phyloP scores from a whole-genome alignment of 1,140 invertebrate species.

The Pygmarrhopalites habei region DNA sequence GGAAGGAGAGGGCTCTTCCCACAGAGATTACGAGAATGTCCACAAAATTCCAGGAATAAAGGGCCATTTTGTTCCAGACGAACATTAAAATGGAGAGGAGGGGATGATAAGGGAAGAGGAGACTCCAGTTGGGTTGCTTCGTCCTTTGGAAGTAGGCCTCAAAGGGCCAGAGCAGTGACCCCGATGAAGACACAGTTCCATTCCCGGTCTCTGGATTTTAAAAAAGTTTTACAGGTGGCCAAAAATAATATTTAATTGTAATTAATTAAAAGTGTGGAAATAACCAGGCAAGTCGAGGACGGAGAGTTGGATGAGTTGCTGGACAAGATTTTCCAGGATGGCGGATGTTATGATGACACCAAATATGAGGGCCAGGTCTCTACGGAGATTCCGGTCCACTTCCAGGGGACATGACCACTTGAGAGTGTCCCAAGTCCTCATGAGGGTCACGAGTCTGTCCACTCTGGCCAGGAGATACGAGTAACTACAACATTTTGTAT shows the following conservation, averaged over 20 bases:
- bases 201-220: too few relatives aligned
- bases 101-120: constrained; percentile 10
- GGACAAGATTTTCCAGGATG: constrained; percentile 8
- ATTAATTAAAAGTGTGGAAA: not conserved
- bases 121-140: constrained; percentile 2
- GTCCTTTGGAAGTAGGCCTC: not conserved
- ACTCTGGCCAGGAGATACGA: too few relatives aligned
- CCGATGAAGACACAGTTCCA: not conserved
- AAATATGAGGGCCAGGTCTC: not conserved
- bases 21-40: constrained; percentile 22
- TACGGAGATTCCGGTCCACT: too few relatives aligned
- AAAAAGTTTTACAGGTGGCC: not conserved
- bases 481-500: too few relatives aligned
- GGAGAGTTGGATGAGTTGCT: not conserved
- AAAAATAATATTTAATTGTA: not conserved
- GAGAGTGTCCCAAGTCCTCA: too few relatives aligned
- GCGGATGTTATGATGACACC: constrained; percentile 3
- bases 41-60: constrained; percentile 28
- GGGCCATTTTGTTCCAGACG: constrained; percentile 12
- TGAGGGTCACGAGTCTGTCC: too few relatives aligned
- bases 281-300: not conserved
- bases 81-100: constrained; percentile 6
- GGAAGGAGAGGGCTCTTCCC: constrained; percentile 17
- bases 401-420: too few relatives aligned
- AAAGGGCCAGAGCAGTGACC: not conserved